A percentile compares a stretch with the other conserved stretches of the same genome.
Conservation (phyloP, 1,140 invertebrate genomes). For the Mercenaria mercenaria region DNA sequence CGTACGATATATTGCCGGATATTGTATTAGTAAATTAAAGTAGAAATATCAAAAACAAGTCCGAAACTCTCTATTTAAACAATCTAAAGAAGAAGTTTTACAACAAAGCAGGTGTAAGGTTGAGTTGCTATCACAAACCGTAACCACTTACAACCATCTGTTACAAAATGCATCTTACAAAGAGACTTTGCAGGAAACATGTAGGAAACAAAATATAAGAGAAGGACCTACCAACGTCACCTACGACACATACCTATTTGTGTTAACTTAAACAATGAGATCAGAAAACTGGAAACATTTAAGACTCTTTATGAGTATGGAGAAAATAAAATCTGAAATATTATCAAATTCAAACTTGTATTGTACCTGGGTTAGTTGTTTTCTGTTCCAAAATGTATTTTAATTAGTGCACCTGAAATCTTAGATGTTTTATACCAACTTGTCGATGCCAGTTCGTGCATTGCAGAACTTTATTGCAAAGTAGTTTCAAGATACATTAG, state of each 20-base stretch:
- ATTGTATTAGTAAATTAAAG: not conserved
- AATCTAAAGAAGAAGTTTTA: not conserved
- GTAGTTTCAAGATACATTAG: not conserved
- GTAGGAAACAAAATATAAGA: not conserved
- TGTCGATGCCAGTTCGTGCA: no score
- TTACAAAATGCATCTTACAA: not conserved
- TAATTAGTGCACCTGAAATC: no score
- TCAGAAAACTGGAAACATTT: not conserved
- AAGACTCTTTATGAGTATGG: not conserved
- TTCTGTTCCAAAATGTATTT: not conserved
- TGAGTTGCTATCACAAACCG: not conserved
- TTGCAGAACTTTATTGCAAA: no score
- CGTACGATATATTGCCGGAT: not conserved
- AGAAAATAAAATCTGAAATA: not conserved
- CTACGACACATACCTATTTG: not conserved
- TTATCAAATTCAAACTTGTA: not conserved
- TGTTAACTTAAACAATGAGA: not conserved
- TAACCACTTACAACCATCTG: not conserved
- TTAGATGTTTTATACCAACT: no score
- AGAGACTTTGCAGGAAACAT: not conserved
- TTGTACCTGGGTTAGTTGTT: not conserved
- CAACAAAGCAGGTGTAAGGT: not conserved
- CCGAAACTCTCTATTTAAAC: not conserved
- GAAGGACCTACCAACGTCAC: not conserved
- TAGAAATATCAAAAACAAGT: not conserved